A percentile compares a stretch with the other conserved stretches of the same genome.
Evolutionary conservation across 2,888 invertebrate species (phyloP).

Genomic region (Mayetiola destructor): DNA sequence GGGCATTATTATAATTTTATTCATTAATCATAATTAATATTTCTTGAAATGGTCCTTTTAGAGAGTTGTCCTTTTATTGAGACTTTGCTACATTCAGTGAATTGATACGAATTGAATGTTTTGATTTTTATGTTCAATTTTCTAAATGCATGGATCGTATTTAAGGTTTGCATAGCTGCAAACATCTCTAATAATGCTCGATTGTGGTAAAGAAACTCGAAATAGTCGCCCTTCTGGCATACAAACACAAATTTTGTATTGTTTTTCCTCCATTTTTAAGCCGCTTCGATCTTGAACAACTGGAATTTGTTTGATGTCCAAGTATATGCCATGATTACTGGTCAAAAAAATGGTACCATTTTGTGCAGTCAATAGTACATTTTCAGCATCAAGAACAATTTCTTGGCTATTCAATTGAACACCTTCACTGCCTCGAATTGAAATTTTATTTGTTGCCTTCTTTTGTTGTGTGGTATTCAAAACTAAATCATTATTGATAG

Average conservation of each 20-base stretch:
- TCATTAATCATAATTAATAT: too few relatives aligned
- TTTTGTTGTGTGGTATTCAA: constrained; percentile 29
- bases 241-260: constrained; percentile 79
- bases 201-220: constrained; percentile 51
- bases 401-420: constrained; percentile 55
- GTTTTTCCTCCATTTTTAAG: constrained; percentile 38
- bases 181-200: constrained; percentile 30
- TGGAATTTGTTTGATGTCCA: constrained; percentile 58
- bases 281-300: constrained; percentile 41
- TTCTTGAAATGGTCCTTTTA: too few relatives aligned
- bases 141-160: constrained; percentile 29
- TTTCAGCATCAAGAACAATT: constrained; percentile 61
- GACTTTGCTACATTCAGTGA: too few relatives aligned
- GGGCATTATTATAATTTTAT: too few relatives aligned
- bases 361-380: constrained; percentile 57
- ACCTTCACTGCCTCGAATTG: constrained; percentile 67
- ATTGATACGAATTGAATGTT: too few relatives aligned
- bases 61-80: too few relatives aligned
- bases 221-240: constrained; percentile 80
- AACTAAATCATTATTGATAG: constrained; percentile 48
- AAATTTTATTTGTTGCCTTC: constrained; percentile 51
- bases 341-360: constrained; percentile 60
- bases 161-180: constrained; percentile 30
- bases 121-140: too few relatives aligned
- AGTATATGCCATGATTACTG: constrained; percentile 52